Evolutionary conservation across 1,140 invertebrate species (phyloP), one percentile per base, ranked within the genome.

Genomic region (Orussus abietinus): DNA sequence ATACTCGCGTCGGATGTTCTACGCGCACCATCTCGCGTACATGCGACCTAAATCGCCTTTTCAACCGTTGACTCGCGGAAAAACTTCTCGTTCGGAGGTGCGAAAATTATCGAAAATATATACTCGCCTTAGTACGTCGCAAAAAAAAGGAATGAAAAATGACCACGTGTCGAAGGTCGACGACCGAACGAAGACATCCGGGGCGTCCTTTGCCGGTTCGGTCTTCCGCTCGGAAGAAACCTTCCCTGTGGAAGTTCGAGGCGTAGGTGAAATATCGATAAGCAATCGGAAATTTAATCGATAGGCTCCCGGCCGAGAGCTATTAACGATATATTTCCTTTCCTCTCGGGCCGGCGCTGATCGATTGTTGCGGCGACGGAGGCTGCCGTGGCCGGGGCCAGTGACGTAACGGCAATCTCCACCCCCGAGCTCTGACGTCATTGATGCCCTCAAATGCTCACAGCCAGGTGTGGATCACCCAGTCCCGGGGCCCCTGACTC

Each of bases 381-480:
- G 13, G 31, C 7, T 33, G 10, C 10, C 10, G 34, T 29, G 30
- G 40, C 45, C 45, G 53, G 49, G 49, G 49, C 41, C 38, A 48
- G 49, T 51, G 49, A 51, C 49, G 57, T 56, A 58, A 58, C 47
- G 34, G 48, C 47, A 64, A 63, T 58, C 63, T 62, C 63, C 58
- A 54, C 58, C 63, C 50, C 57, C 54, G 50, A 52, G 59, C 50
- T 53, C 54, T 66, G 65, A 68, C 65, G 65, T 66, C 65, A 68
- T 54, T 63, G 59, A 67, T 67, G 64, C 63, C 63, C 61, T 65
- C 61, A 67, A 65, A 64, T 65, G 60, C 62, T n/a, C n/a, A n/a
- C n/a, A n/a, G n/a, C n/a, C n/a, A n/a, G n/a, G n/a, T n/a, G n/a
- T n/a, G n/a, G n/a, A n/a, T n/a, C n/a, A n/a, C n/a, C n/a, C n/a